Base-by-base conservation (phyloP, 2,797 vertebrate species). In the Tympanoctomys barrerae region DNA sequence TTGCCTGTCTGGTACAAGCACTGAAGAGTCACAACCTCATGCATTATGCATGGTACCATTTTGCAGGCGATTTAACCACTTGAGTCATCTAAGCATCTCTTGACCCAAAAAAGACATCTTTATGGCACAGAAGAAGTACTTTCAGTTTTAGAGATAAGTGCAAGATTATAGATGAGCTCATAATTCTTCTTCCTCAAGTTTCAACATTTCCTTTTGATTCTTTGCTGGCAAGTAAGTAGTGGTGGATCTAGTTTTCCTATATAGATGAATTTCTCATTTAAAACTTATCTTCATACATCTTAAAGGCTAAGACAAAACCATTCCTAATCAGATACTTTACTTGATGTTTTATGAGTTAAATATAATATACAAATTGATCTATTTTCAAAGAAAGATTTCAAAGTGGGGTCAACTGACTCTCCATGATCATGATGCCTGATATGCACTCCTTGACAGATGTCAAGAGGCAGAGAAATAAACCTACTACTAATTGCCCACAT, bases 341-440 rank as follows among this genome's bases (percentile, higher is more conserved):
- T 71, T 36, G 49, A 80, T 2, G 82, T 7, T 59, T 75, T 36
- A n/a, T 7, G 21, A 85, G 31, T 90, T 81, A 78, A 83, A 62
- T 36, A 87, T 49, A 91, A 61, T 62, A 78, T 18, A 39, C 42
- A 78, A 71, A 39, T 33, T 16, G 33, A 14, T 54, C 33, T 96
- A 52, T 88, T 90, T 90, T 85, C 83, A 80, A 54, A 36, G 84
- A 42, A 64, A 82, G 68, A 19, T 61, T 88, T 92, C 59, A 1
- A 3, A 93, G 57, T 9, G 10, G 0, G 31, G 16, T 49, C 87
- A 71, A 54, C 0, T 77, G 61, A 62, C 18, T 71, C 39, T 86
- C 10, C 18, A 92, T 39, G 49, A 42, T 70, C 22, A 13, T 7
- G 21, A 52, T n/a, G 36, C 13, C 10, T 26, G 19, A 59, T 13